phyloP scores from a whole-genome alignment of 2,113 vertebrate species.

The Rhipidura dahli region DNA sequence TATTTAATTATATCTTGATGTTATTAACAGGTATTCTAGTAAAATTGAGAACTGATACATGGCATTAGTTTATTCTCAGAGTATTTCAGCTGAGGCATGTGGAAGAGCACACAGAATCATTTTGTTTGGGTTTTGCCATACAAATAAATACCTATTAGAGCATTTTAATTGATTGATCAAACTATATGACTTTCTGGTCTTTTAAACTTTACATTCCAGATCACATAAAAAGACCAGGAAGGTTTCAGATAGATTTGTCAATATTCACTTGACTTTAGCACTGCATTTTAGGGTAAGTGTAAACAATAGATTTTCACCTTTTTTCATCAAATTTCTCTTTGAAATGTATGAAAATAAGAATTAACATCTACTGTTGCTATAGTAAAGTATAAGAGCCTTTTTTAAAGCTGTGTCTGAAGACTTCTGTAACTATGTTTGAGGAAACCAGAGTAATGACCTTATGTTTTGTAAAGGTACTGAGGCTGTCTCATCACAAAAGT shows the following conservation, averaged over 20 bases:
- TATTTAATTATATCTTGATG: constrained; percentile 1
- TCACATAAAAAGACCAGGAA: not conserved
- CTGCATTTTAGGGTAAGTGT: not conserved
- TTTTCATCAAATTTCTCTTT: not conserved
- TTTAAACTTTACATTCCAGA: constrained; percentile 15
- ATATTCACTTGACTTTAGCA: not conserved
- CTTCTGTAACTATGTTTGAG: not conserved
- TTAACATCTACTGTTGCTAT: not conserved
- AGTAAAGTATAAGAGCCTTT: not conserved
- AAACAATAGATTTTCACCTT: not conserved
- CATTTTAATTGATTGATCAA: constrained; percentile 21
- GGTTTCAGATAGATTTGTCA: constrained; percentile 27
- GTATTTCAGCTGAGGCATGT: not conserved
- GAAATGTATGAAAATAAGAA: constrained; percentile 7
- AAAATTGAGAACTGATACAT: not conserved
- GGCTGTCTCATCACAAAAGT: not conserved
- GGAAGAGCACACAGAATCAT: not conserved
- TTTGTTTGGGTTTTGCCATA: constrained; percentile 14
- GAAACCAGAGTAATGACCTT: not conserved
- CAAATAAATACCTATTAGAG: constrained; percentile 28
- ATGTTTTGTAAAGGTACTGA: not conserved
- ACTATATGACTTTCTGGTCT: not conserved
- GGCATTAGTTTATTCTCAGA: constrained; percentile 8
- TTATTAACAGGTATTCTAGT: not conserved
- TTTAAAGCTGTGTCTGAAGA: not conserved